Conservation (phyloP, 2,888 invertebrate genomes). For the Acanthosepion lycidas region DNA sequence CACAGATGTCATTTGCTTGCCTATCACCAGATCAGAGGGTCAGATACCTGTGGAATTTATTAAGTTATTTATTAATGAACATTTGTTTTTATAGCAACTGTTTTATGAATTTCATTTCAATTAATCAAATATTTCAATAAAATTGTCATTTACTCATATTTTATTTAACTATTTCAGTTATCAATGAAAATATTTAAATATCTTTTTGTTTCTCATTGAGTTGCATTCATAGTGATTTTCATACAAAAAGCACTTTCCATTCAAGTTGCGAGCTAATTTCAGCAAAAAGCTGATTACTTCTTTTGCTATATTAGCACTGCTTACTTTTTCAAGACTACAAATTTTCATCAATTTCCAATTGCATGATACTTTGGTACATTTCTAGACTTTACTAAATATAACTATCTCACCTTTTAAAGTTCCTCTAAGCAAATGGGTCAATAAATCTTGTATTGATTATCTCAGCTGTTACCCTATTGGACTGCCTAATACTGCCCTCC, state of each 20-base stretch:
- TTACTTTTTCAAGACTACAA: background rate
- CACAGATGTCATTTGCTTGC: too few species aligned
- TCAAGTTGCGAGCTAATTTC: background rate
- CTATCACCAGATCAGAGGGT: too few species aligned
- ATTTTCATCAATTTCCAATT: background rate
- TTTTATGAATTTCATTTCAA: too few species aligned
- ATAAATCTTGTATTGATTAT: conserved; percentile 23
- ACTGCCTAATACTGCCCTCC: background rate
- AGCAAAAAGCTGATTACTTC: background rate
- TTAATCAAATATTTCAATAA: too few species aligned
- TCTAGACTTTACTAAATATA: background rate
- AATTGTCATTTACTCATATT: too few species aligned
- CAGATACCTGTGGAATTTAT: too few species aligned
- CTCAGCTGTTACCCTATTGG: background rate
- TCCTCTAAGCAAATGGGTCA: background rate
- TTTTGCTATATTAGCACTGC: background rate
- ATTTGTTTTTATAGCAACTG: too few species aligned
- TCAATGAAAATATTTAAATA: background rate
- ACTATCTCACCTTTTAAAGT: background rate
- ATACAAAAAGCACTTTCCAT: background rate
- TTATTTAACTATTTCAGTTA: background rate
- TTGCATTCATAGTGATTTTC: background rate
- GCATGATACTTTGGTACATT: background rate
- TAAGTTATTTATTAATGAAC: too few species aligned
- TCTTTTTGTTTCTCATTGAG: background rate